Base-by-base conservation (phyloP, 2,113 vertebrate species). In the Rattus rattus region DNA sequence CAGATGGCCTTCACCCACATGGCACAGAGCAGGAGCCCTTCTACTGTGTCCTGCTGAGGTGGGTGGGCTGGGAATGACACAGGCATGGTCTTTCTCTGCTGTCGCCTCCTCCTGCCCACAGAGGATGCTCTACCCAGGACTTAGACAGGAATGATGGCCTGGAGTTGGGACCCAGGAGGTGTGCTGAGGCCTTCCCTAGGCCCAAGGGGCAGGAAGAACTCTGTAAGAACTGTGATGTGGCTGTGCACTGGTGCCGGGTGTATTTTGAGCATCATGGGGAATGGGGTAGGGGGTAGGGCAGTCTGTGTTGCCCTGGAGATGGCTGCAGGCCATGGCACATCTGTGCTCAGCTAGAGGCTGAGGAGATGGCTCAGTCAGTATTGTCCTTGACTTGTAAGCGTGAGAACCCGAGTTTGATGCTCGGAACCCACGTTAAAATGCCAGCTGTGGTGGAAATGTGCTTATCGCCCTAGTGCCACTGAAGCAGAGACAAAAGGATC, bases 271-370 rank as follows among this genome's bases (percentile, higher is more conserved):
- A 39, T 43, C 75, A 17, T 4, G 4, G 81, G 56, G 22, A 63
- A 43, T 63, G 59, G 63, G 83, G 63, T 67, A 17, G 61, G 39
- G 39, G 39, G 56, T 73, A 5, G 83, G 72, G 96, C 94, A 59
- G 12, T 94, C 84, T 88, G 93, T 4, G 79, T 97, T 97, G 19
- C 97, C 96, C 96, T 79, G 97, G 97, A 97, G 97, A 97, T 59
- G 1, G 89, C 10, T 19, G 90, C 88, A 52, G 76, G 95, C 85
- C n/a, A 0, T 26, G 11, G 95, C 49, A 69, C 94, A 92, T 92
- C 96, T 96, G 91, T 26, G 47, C 89, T 91, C 96, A 69, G 90
- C 2, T 2, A 70, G 88, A 36, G 80, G 61, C 39, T 65, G 59
- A 16, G 43, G 84, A 49, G 84, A 36, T 4, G 63, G 61, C 61